Evolutionary conservation across 2,888 invertebrate genomes (phyloP).

Genomic region (Zeuzera pyrina): DNA sequence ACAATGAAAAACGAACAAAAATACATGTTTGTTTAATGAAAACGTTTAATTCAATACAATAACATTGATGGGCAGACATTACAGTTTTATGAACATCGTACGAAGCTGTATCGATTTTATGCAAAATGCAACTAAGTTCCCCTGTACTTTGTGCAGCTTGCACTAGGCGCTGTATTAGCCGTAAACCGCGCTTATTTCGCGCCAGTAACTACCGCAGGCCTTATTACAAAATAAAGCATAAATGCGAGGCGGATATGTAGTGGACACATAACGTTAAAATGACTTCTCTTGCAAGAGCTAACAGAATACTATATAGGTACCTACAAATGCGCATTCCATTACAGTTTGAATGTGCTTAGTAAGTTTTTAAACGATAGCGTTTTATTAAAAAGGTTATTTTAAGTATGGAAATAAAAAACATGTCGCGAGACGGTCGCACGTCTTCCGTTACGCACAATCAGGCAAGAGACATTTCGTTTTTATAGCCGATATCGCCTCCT

Average conservation of each 20-base stretch:
- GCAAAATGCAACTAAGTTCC: constrained; percentile 59
- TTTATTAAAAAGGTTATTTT: background rate
- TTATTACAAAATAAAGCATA: constrained; percentile 43
- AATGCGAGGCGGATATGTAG: too few relatives aligned
- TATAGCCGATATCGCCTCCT: constrained; percentile 53
- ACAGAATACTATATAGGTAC: too few relatives aligned
- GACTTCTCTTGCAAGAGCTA: too few relatives aligned
- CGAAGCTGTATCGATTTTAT: constrained; percentile 54
- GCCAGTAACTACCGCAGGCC: constrained; percentile 27
- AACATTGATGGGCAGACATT: too few relatives aligned
- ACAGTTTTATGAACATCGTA: too few relatives aligned
- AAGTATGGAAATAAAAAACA: constrained; percentile 34
- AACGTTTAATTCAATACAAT: too few relatives aligned
- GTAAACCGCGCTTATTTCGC: constrained; percentile 43
- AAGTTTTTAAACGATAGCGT: background rate
- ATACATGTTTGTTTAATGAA: too few relatives aligned
- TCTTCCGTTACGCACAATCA: constrained; percentile 34
- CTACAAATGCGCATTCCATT: too few relatives aligned
- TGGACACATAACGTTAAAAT: too few relatives aligned
- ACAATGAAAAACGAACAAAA: too few relatives aligned
- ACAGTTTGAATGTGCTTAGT: too few relatives aligned
- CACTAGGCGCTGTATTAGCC: constrained; percentile 39
- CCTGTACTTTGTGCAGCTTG: constrained; percentile 29
- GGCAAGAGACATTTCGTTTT: constrained; percentile 57
- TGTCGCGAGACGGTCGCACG: constrained; percentile 32